Conservation (phyloP, 2,797 vertebrate species). For the Tadarida brasiliensis region DNA sequence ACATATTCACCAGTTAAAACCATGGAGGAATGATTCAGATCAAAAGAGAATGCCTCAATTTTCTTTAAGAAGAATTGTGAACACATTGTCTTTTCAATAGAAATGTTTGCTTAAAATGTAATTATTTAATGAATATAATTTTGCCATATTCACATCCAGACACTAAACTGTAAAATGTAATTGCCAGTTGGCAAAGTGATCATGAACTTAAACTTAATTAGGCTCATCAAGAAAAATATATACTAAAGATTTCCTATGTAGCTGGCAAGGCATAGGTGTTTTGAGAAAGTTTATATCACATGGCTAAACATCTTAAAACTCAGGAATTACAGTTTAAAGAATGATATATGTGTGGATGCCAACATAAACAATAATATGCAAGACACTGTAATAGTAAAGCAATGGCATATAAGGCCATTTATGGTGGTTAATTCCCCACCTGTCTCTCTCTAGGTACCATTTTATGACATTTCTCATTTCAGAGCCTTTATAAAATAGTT, state of each 20-base stretch:
- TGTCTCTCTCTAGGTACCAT: neutral
- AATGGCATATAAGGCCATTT: neutral
- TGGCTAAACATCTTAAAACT: neutral
- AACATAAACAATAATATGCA: neutral
- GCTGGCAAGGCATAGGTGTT: neutral
- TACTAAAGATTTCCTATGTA: neutral
- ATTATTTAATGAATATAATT: neutral
- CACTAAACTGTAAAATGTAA: neutral
- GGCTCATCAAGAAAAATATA: neutral
- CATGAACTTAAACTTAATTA: neutral
- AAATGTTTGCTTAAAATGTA: conserved; percentile 19
- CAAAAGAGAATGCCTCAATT: neutral
- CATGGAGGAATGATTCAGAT: neutral
- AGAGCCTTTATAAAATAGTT: neutral
- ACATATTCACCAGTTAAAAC: neutral
- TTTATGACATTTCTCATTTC: neutral
- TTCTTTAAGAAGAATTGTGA: neutral
- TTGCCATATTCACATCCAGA: neutral
- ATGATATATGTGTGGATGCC: neutral
- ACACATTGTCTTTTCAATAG: neutral
- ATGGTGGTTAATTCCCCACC: rapidly evolving
- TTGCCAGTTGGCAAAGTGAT: neutral
- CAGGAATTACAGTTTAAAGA: neutral
- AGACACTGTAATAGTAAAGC: neutral
- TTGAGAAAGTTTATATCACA: neutral